phyloP scores from a whole-genome alignment of 2,113 vertebrate species.

The Xiphophorus maculatus region DNA sequence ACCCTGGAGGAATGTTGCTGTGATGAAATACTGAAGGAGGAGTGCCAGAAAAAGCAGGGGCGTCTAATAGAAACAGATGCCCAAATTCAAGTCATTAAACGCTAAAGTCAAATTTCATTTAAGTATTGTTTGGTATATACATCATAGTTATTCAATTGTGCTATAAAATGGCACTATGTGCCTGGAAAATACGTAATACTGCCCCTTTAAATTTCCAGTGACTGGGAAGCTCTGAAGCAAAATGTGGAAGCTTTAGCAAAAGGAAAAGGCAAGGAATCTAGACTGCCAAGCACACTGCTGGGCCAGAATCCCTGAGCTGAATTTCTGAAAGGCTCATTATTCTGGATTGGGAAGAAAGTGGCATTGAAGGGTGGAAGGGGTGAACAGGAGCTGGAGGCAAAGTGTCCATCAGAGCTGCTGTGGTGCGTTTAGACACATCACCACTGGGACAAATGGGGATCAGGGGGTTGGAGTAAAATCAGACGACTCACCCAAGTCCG shows the following conservation, averaged over 20 bases:
- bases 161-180: too few species aligned
- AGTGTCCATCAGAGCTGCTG: slow-evolving; percentile 71
- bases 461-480: slow-evolving; percentile 57
- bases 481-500: slow-evolving; percentile 48
- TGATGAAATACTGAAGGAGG: too few species aligned
- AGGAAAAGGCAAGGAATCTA: slow-evolving; percentile 57
- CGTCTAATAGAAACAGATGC: too few species aligned
- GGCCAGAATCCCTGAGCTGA: slow-evolving; percentile 68
- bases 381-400: slow-evolving; percentile 65
- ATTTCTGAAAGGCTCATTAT: slow-evolving; percentile 77
- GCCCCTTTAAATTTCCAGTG: neutral
- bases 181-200: too few species aligned
- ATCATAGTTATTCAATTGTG: too few species aligned
- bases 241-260: slow-evolving; percentile 56
- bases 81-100: too few species aligned
- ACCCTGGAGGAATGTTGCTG: too few species aligned
- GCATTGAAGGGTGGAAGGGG: slow-evolving; percentile 64
- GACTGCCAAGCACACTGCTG: slow-evolving; percentile 61
- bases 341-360: slow-evolving; percentile 58
- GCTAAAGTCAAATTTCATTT: too few species aligned
- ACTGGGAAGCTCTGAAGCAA: slow-evolving; percentile 60
- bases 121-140: too few species aligned
- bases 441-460: slow-evolving; percentile 74
- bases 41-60: too few species aligned
- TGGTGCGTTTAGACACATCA: slow-evolving; percentile 71